Evolutionary conservation across 2,888 invertebrate species (phyloP).

Genomic region (Empis livida): DNA sequence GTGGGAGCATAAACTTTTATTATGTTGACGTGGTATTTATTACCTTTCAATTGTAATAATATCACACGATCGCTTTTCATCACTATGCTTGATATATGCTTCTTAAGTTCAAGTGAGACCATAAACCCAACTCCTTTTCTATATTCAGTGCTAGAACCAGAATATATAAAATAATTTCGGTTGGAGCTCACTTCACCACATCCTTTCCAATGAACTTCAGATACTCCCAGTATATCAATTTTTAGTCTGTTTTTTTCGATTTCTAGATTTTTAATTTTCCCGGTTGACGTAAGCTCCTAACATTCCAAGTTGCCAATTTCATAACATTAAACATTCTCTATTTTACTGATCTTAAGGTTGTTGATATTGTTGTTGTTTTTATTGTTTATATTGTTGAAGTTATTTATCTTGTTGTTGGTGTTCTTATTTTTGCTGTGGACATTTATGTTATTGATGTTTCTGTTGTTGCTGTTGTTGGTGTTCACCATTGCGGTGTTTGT

Average conservation of each 20-base stretch:
- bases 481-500: not conserved
- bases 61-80: not conserved
- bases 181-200: not conserved
- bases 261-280: not conserved
- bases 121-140: not conserved
- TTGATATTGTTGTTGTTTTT: too few species aligned
- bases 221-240: not conserved
- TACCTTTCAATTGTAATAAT: not conserved
- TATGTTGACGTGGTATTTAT: not conserved
- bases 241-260: not conserved
- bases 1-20: constrained; percentile 2
- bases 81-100: not conserved
- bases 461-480: not conserved
- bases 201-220: not conserved
- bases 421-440: not conserved
- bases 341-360: not conserved
- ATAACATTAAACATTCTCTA: not conserved
- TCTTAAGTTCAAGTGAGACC: not conserved
- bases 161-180: not conserved
- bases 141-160: not conserved
- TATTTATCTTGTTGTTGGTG: not conserved
- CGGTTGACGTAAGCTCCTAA: not conserved
- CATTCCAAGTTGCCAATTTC: not conserved
- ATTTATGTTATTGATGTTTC: not conserved
- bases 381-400: too few species aligned